These are phyloP conservation scores for Leptocoma aspasia DNA, from an alignment of 2,113 vertebrate species.

Conservation along the genomic window DNA sequence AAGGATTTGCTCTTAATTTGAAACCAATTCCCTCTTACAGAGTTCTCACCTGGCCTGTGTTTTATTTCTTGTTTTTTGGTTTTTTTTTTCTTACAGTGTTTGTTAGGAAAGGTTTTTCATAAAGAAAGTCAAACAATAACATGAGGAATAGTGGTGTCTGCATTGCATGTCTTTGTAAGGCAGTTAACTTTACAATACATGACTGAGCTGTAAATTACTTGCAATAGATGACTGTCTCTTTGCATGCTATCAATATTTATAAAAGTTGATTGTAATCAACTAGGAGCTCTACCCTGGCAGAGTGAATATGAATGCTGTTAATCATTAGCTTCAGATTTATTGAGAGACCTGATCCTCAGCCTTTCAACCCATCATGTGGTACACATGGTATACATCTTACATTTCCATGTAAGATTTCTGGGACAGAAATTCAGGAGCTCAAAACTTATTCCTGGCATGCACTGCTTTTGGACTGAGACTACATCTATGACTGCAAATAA, in stretches of 20 bases:
- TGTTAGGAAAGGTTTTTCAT: not conserved
- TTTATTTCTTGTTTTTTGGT: not conserved
- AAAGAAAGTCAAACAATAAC: not conserved
- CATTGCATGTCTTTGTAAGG: not conserved
- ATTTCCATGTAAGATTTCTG: not conserved
- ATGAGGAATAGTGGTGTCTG: not conserved
- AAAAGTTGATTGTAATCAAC: not conserved
- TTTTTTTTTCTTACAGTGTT: not conserved
- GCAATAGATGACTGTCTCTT: not conserved
- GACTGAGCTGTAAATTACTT: not conserved
- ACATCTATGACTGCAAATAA: not conserved
- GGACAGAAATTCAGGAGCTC: not conserved
- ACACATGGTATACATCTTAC: not conserved
- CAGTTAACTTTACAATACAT: not conserved
- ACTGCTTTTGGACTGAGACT: not conserved
- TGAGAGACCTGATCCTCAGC: not conserved
- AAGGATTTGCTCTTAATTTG: not conserved
- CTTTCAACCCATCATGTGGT: not conserved
- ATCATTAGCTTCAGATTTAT: constrained; percentile 23
- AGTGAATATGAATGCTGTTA: constrained; percentile 33
- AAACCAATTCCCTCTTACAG: not conserved
- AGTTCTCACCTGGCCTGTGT: not conserved
- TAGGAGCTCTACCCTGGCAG: not conserved
- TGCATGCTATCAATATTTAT: not conserved
- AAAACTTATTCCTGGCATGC: not conserved